Base-by-base conservation (phyloP, 2,797 vertebrate species). In the Nannoperca australis region DNA sequence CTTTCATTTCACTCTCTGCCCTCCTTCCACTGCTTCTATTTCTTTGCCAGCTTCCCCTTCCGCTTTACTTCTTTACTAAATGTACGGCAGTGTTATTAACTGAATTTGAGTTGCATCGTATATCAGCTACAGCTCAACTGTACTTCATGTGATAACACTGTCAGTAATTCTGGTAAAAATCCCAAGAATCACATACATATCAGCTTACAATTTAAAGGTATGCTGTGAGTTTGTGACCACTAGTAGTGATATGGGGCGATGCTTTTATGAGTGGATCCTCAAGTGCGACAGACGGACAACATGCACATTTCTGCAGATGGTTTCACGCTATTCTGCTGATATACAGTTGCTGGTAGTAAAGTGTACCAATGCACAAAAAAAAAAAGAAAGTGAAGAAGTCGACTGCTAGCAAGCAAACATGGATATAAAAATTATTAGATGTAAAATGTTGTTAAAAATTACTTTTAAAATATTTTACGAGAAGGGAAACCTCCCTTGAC, bases 1-100 rank as follows among this genome's bases (percentile, higher is more conserved):
- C 68, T 30, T 61, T 79, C 79, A 81, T 30, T 61, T 79, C 79
- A 81, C 71, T 66, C 60, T 73, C 70, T 36, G 54, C 17, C 49
- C 50, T 50, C 44, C 32, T 59, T 76, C 67, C 38, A 44, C 34
- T 50, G 27, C 65, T 24, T 61, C 70, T 50, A 1, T 22, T 61
- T 70, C 50, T 64, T 58, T 5, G 5, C 17, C 38, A 70, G 30
- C 45, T 55, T 42, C 49, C 11, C 34, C 4, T 22, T 45, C 44
- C 45, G n/a, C 47, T 66, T n/a, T 20, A 44, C 49, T 68, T 76
- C 51, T 75, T 63, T 34, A 32, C 32, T 53, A 14, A 38, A 67
- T 24, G 24, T 49, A 45, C 10, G n/a, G 4, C 60, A 40, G 10
- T 22, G 38, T 63, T 62, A 22, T 24, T 27, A 22, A 68, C 11